phyloP scores from a whole-genome alignment of 2,888 invertebrate species.

The Mystacides longicornis region DNA sequence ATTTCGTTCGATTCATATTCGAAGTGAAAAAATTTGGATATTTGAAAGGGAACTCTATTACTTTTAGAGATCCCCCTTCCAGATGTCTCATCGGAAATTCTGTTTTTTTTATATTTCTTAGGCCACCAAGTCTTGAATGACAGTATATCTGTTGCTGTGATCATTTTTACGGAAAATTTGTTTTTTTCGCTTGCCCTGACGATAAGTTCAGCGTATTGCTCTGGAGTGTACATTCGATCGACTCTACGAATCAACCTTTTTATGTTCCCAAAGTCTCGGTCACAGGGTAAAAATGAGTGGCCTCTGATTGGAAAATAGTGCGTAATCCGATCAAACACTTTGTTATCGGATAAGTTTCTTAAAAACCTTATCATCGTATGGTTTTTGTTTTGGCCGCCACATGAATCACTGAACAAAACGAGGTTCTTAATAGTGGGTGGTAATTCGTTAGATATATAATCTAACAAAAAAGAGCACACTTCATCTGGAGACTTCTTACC shows the following conservation, averaged over 20 bases:
- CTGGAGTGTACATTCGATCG: neutral
- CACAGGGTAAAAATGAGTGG: neutral
- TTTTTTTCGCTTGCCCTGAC: neutral
- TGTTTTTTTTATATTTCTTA: constrained; percentile 1
- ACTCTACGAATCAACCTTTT: neutral
- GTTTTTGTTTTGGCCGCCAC: no score
- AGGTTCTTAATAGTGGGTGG: no score
- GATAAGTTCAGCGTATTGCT: neutral
- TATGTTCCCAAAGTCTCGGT: neutral
- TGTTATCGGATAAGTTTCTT: neutral
- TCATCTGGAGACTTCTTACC: neutral
- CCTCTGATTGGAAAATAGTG: neutral
- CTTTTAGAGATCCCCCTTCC: neutral
- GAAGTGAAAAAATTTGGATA: neutral
- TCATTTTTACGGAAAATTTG: constrained; percentile 1
- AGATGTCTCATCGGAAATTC: constrained; percentile 1
- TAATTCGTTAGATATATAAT: no score
- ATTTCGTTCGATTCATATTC: neutral
- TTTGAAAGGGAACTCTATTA: neutral
- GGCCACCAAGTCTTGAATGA: neutral
- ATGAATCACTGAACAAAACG: no score
- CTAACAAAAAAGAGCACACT: neutral
- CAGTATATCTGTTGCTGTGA: neutral
- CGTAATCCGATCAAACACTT: no score
- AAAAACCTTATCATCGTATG: neutral